phyloP scores from a whole-genome alignment of 1,140 invertebrate genomes.

The Heliconius nattereri region DNA sequence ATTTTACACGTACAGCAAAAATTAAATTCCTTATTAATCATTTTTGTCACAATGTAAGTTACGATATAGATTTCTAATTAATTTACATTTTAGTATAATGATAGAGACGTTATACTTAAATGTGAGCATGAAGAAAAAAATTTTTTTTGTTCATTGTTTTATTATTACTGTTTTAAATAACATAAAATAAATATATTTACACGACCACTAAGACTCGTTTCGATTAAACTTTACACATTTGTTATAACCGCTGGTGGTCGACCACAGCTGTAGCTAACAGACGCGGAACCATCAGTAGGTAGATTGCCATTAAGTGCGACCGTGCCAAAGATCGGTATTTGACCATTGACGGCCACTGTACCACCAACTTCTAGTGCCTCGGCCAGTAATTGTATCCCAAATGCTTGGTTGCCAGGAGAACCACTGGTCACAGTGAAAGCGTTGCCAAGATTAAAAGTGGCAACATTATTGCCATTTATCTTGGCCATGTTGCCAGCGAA shows the following conservation, averaged over 20 bases:
- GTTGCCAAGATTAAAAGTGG: constrained; percentile 53
- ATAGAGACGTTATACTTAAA: too few species aligned
- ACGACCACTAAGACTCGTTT: background rate
- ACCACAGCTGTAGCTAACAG: constrained; percentile 57
- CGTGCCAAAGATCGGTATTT: constrained; percentile 60
- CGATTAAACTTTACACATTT: background rate
- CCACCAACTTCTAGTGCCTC: constrained; percentile 65
- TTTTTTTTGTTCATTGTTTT: background rate
- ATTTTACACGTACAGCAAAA: too few species aligned
- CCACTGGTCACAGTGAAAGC: constrained; percentile 50
- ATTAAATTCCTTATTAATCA: too few species aligned
- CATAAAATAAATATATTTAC: constrained; percentile 15
- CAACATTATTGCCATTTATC: constrained; percentile 48
- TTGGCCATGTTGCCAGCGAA: constrained; percentile 40
- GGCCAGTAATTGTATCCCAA: constrained; percentile 57
- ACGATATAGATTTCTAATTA: too few species aligned
- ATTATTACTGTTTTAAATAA: constrained; percentile 7
- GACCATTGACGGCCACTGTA: constrained; percentile 54
- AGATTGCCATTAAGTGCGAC: constrained; percentile 59
- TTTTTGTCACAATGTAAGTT: too few species aligned
- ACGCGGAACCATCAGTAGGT: constrained; percentile 54
- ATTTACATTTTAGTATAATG: too few species aligned
- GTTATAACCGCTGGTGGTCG: constrained; percentile 13
- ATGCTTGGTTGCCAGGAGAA: constrained; percentile 44
- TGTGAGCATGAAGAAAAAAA: too few species aligned